A percentile compares a stretch with the other conserved stretches of the same genome.
These are phyloP conservation scores for Heliconius eleuchia DNA, from an alignment of 1,140 invertebrate species.

Conservation along the genomic window DNA sequence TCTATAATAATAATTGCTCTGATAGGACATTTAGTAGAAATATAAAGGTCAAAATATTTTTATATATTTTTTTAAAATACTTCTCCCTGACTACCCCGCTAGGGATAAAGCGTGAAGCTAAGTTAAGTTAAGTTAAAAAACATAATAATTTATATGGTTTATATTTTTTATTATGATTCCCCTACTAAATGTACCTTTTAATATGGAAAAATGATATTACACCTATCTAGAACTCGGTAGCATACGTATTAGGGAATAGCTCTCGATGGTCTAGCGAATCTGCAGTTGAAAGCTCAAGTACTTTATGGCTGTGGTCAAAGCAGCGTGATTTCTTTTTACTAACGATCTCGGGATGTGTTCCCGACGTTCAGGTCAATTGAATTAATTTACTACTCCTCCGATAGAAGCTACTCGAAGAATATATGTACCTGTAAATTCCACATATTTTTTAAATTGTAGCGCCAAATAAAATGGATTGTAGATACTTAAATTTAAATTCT, in stretches of 20 bases:
- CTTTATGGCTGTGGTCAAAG: slow-evolving; percentile 44
- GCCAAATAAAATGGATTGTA: not conserved
- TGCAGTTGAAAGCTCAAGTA: slow-evolving; percentile 44
- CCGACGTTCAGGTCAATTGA: slow-evolving; percentile 38
- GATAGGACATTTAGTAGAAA: slow-evolving; percentile 32
- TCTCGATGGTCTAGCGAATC: slow-evolving; percentile 51
- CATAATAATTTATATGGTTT: not conserved
- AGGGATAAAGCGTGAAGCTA: too few relatives aligned
- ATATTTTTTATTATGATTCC: not conserved
- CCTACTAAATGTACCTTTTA: not conserved
- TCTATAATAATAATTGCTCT: slow-evolving; percentile 29
- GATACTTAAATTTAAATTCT: not conserved
- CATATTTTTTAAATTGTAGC: slow-evolving; percentile 1
- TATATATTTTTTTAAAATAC: not conserved
- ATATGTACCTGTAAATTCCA: slow-evolving; percentile 7
- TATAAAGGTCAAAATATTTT: slow-evolving; percentile 11
- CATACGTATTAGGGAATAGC: slow-evolving; percentile 61
- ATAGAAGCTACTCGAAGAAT: not conserved
- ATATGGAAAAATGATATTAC: slow-evolving; percentile 5
- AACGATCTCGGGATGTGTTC: slow-evolving; percentile 34
- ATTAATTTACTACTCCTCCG: slow-evolving; percentile 33
- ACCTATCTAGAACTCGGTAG: slow-evolving; percentile 33
- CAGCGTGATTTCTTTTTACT: slow-evolving; percentile 40
- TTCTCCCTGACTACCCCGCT: too few relatives aligned
- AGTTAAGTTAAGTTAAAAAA: too few relatives aligned